These are phyloP conservation scores for Auanema freiburgensis DNA, from an alignment of 2,888 invertebrate genomes.

Conservation along the genomic window DNA sequence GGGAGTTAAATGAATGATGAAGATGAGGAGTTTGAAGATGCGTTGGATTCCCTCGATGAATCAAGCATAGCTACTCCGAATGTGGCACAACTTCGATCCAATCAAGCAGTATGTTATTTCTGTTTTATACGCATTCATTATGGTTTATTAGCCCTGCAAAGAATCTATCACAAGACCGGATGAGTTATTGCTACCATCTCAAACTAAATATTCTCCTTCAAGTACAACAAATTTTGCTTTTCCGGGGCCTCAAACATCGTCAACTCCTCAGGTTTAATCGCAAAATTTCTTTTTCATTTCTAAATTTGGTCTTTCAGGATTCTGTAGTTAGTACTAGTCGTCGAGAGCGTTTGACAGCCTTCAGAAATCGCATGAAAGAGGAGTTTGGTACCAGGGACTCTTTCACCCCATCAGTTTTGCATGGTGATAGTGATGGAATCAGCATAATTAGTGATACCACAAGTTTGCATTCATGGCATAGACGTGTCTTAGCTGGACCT, in stretches of 20 bases:
- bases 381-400: constrained; percentile 43
- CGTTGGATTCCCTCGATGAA: constrained; percentile 29
- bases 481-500: constrained; percentile 26
- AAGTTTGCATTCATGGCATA: constrained; percentile 43
- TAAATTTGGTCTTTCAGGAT: too few relatives aligned
- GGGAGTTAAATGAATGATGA: constrained; percentile 10
- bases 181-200: too few relatives aligned
- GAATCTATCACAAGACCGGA: too few relatives aligned
- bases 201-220: too few relatives aligned
- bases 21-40: constrained; percentile 51
- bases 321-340: constrained; percentile 10
- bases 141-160: too few relatives aligned
- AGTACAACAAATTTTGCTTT: too few relatives aligned
- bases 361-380: constrained; percentile 40
- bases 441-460: constrained; percentile 38
- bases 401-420: constrained; percentile 6
- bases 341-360: constrained; percentile 32
- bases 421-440: constrained; percentile 29
- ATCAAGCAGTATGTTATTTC: too few relatives aligned
- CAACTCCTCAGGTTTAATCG: too few relatives aligned
- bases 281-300: too few relatives aligned
- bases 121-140: too few relatives aligned
- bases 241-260: too few relatives aligned
- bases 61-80: not conserved
- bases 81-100: too few relatives aligned